A percentile compares a stretch with the other conserved stretches of the same genome.
phyloP scores from a whole-genome alignment of 53 echinoderm and acorn worm species.

The Zoroaster sp. region DNA sequence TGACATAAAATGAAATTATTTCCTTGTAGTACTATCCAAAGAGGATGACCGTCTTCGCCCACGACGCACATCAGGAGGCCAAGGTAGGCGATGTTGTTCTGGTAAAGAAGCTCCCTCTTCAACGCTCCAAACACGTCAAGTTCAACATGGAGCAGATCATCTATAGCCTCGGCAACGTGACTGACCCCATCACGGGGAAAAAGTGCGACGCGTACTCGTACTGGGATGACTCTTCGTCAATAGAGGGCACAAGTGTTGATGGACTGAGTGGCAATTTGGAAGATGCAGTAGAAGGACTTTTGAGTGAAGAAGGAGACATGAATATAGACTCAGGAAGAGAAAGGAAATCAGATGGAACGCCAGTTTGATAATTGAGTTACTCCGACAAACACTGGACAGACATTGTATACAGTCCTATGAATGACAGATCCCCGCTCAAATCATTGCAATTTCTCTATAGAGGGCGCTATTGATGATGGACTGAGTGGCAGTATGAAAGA shows the following conservation, averaged over 20 bases:
- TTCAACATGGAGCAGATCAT: slow-evolving; percentile 79
- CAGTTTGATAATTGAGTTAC: slow-evolving; percentile 40
- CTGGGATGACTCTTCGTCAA: slow-evolving; percentile 59
- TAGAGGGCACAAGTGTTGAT: background rate
- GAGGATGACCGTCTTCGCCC: slow-evolving; percentile 72
- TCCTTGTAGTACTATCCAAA: slow-evolving; percentile 79
- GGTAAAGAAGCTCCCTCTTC: slow-evolving; percentile 74
- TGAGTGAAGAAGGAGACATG: background rate
- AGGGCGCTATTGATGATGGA: too few species aligned
- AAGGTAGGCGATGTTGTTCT: slow-evolving; percentile 91
- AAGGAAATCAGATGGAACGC: slow-evolving; percentile 39
- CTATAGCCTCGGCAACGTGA: slow-evolving; percentile 87
- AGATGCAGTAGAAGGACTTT: background rate
- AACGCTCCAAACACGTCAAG: slow-evolving; percentile 68
- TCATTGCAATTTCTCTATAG: too few species aligned
- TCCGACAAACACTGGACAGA: background rate
- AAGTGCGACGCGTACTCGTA: slow-evolving; percentile 80
- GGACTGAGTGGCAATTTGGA: background rate
- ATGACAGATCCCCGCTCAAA: too few species aligned
- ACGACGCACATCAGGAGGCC: slow-evolving; percentile 73
- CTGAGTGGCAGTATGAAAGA: too few species aligned
- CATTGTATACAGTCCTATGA: background rate
- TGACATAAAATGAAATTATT: background rate
- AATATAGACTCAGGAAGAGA: background rate
- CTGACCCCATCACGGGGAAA: slow-evolving; percentile 86